Percentiles rank a stretch among this genome's conserved stretches.
Evolutionary conservation across 2,113 vertebrate genomes (phyloP).

Genomic region (Loxodonta africana): DNA sequence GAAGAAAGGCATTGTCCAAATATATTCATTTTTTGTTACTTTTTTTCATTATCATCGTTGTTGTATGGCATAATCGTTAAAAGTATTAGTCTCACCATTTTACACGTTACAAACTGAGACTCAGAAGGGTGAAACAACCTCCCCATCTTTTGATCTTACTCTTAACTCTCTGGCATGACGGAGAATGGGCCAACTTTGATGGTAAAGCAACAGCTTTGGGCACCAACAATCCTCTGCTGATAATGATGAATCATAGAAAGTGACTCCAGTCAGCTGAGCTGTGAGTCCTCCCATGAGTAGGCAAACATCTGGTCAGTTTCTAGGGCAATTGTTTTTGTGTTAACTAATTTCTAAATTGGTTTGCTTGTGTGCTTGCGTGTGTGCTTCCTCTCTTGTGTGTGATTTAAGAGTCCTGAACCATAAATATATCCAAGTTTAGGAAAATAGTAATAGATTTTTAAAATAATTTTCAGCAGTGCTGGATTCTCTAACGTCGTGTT

Average conservation of each 20-base stretch:
- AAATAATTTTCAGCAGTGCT: not conserved
- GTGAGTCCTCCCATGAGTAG: not conserved
- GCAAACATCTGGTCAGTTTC: not conserved
- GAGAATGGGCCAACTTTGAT: not conserved
- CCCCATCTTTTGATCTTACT: not conserved
- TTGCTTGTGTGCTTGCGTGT: not conserved
- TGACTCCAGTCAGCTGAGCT: not conserved
- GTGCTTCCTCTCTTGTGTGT: not conserved
- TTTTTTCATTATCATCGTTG: not conserved
- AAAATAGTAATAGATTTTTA: not conserved
- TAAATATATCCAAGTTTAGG: not conserved
- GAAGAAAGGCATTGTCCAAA: not conserved
- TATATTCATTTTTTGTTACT: not conserved
- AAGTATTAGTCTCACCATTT: not conserved
- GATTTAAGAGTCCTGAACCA: not conserved
- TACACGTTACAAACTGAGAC: not conserved
- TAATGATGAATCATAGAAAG: not conserved
- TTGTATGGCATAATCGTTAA: not conserved
- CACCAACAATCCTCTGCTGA: not conserved
- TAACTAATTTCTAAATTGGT: not conserved
- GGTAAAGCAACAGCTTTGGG: not conserved
- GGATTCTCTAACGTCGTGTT: slow-evolving; percentile 14
- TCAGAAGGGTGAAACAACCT: not conserved
- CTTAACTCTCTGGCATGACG: not conserved
- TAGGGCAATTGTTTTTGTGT: not conserved